These are phyloP conservation scores for Elaphurus davidianus DNA, from an alignment of 2,113 vertebrate species.

Conservation along the genomic window DNA sequence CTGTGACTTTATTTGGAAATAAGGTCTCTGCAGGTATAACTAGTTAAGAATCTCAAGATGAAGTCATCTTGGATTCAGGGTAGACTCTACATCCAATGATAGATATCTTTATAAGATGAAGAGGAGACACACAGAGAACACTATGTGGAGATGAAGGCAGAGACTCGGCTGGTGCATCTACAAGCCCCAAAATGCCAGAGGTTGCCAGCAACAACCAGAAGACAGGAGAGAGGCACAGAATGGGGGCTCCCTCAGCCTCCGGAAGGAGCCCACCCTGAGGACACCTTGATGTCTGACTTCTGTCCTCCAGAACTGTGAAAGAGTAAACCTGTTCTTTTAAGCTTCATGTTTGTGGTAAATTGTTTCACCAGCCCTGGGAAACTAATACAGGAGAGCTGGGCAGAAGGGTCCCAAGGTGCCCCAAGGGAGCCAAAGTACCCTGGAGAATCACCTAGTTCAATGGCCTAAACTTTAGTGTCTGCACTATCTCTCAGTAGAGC, in stretches of 20 bases:
- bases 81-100: neutral
- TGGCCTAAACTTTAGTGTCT: neutral
- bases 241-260: neutral
- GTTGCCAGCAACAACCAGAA: neutral
- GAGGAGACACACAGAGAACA: neutral
- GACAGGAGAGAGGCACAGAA: neutral
- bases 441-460: neutral
- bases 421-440: neutral
- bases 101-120: neutral
- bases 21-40: neutral
- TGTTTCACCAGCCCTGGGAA: neutral
- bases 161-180: accelerated
- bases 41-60: neutral
- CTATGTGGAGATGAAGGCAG: neutral
- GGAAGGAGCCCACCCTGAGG: neutral
- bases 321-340: neutral
- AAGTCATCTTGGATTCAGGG: neutral
- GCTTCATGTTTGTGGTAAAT: neutral
- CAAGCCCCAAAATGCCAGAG: accelerated
- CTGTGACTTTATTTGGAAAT: neutral
- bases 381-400: neutral
- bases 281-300: neutral
- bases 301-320: neutral
- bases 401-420: neutral
- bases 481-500: neutral